Percentiles rank a stretch among this genome's conserved stretches.
These are phyloP conservation scores for Diuraphis noxia DNA, from an alignment of 1,140 invertebrate species.

Conservation along the genomic window DNA sequence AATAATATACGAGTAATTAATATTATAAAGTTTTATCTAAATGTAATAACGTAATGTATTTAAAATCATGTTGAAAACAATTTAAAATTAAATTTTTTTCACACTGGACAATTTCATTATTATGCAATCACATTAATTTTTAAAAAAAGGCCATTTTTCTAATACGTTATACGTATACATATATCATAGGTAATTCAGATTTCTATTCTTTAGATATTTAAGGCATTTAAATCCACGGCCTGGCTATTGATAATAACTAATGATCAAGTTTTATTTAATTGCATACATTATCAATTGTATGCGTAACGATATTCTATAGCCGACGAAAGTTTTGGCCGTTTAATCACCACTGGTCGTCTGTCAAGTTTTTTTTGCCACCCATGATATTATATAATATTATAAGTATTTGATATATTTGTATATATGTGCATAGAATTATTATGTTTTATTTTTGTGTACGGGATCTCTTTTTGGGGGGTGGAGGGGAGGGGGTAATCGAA, in stretches of 20 bases:
- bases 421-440: not conserved
- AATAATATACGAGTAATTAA: too few relatives aligned
- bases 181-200: too few relatives aligned
- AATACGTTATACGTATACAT: too few relatives aligned
- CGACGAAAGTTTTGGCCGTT: not conserved
- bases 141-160: not conserved
- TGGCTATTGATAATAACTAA: not conserved
- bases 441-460: not conserved
- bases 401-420: not conserved
- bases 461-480: not conserved
- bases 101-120: too few relatives aligned
- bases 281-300: not conserved
- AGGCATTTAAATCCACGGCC: not conserved
- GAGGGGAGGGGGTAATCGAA: constrained; percentile 19
- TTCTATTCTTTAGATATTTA: not conserved
- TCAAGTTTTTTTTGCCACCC: not conserved
- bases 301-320: not conserved
- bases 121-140: too few relatives aligned
- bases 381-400: not conserved
- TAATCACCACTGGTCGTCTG: not conserved
- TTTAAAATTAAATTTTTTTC: too few relatives aligned
- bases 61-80: too few relatives aligned
- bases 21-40: too few relatives aligned
- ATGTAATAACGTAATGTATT: too few relatives aligned
- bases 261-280: not conserved